Evolutionary conservation across 1,140 invertebrate genomes (phyloP).

Genomic region (Stratiolaelaps scimitus): DNA sequence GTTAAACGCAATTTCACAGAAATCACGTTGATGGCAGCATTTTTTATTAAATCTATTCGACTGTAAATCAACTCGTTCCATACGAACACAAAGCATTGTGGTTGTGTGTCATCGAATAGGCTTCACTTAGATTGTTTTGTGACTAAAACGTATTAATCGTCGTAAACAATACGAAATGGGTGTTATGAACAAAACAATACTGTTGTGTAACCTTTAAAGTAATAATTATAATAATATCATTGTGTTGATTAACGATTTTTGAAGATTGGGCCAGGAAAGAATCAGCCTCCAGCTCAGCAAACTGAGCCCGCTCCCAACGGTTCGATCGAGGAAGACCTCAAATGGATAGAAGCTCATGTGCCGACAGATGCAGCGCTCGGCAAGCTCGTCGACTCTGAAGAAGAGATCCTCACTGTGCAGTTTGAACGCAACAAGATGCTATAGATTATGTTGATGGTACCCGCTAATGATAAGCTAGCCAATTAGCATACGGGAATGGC

Average conservation of each 20-base stretch:
- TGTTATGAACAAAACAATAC: too few relatives aligned
- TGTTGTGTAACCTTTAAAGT: too few relatives aligned
- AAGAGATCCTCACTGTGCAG: constrained; percentile 68
- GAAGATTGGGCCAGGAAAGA: constrained; percentile 51
- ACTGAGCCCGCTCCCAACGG: constrained; percentile 35
- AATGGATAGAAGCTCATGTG: constrained; percentile 84
- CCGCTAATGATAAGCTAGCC: too few relatives aligned
- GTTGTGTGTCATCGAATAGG: too few relatives aligned
- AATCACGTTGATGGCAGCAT: too few relatives aligned
- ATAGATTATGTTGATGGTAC: constrained; percentile 41
- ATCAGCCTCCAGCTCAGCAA: constrained; percentile 46
- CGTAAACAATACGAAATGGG: background rate
- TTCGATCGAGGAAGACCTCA: constrained; percentile 60
- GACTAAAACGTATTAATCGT: constrained; percentile 30
- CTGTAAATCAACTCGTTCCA: too few relatives aligned
- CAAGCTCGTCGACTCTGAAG: constrained; percentile 66
- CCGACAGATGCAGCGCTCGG: constrained; percentile 61
- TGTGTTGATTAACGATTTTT: too few relatives aligned
- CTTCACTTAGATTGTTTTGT: too few relatives aligned
- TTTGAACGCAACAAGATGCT: constrained; percentile 87
- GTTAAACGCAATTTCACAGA: constrained; percentile 31
- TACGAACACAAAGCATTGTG: too few relatives aligned
- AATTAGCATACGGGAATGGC: too few relatives aligned
- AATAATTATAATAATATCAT: background rate
- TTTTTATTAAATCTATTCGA: too few relatives aligned